These are phyloP conservation scores for Aldrovandia affinis DNA, from an alignment of 2,797 vertebrate species.

Conservation along the genomic window DNA sequence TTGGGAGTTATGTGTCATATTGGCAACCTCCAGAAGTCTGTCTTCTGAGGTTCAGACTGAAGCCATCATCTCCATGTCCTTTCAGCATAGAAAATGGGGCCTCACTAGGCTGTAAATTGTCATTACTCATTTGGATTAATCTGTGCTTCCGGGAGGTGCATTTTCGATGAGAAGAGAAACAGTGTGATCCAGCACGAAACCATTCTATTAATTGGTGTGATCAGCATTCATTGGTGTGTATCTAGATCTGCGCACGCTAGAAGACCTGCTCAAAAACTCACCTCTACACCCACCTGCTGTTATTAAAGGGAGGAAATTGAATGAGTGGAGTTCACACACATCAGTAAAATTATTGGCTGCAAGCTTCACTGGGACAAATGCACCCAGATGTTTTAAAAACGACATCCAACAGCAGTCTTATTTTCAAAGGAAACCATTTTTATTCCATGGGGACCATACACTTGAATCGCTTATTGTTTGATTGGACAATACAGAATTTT, in stretches of 20 bases:
- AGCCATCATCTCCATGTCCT: no score
- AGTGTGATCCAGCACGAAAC: no score
- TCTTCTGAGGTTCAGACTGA: no score
- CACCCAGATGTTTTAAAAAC: neutral
- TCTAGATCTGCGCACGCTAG: neutral
- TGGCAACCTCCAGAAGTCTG: no score
- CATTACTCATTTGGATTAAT: no score
- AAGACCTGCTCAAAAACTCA: neutral
- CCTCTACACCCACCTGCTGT: neutral
- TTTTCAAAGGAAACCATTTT: neutral
- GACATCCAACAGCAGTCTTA: neutral
- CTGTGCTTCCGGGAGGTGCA: no score
- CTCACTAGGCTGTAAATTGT: no score
- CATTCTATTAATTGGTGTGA: neutral
- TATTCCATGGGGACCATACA: neutral
- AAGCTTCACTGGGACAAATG: neutral
- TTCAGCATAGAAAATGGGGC: no score
- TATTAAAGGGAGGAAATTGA: neutral
- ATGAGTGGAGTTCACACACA: neutral
- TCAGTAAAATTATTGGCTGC: neutral
- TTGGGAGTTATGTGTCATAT: no score
- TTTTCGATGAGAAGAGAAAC: neutral
- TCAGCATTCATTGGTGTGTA: no score
- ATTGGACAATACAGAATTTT: neutral
- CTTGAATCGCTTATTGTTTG: neutral